phyloP scores from a whole-genome alignment of 2,113 vertebrate genomes.

The Thunnus thynnus region DNA sequence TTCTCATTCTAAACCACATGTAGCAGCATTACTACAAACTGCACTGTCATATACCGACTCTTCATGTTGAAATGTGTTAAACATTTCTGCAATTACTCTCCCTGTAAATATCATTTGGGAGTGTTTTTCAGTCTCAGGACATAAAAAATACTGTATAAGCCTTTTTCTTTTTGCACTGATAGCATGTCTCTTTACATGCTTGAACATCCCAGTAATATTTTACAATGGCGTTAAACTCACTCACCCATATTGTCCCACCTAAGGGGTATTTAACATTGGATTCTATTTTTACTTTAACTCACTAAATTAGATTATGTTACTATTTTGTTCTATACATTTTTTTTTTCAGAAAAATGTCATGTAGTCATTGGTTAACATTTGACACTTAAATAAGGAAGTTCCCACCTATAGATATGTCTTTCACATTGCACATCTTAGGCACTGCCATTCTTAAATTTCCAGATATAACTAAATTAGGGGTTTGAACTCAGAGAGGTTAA shows the following conservation, averaged over 20 bases:
- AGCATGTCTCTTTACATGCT: neutral
- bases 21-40: neutral
- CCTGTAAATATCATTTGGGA: neutral
- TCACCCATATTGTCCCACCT: neutral
- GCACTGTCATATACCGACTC: neutral
- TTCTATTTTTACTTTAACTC: slow-evolving; percentile 19
- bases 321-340: neutral
- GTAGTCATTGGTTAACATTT: slow-evolving; percentile 23
- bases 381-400: slow-evolving; percentile 16
- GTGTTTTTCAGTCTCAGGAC: too few relatives aligned
- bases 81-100: neutral
- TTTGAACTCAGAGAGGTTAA: slow-evolving; percentile 19
- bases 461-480: slow-evolving; percentile 32
- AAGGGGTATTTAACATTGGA: slow-evolving; percentile 14
- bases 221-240: neutral
- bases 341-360: slow-evolving; percentile 8
- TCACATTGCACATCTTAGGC: slow-evolving; percentile 16
- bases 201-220: neutral
- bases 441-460: slow-evolving; percentile 4
- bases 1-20: slow-evolving; percentile 47
- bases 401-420: neutral
- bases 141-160: neutral
- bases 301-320: slow-evolving; percentile 20
- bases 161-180: neutral
- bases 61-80: neutral